These are phyloP conservation scores for Eurytoma adleriae DNA, from an alignment of 2,888 invertebrate species.

Conservation along the genomic window DNA sequence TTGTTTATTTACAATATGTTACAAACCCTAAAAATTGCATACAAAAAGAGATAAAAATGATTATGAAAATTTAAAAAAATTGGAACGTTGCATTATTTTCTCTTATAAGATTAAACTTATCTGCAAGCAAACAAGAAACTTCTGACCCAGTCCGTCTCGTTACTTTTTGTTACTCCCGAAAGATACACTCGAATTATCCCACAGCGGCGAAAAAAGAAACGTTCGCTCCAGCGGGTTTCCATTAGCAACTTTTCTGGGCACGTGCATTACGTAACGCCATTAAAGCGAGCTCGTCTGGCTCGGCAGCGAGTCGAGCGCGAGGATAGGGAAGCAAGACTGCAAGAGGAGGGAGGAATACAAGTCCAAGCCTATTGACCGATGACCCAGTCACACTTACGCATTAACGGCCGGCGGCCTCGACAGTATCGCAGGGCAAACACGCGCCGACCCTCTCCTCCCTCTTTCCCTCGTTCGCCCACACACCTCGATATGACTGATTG, in stretches of 20 bases:
- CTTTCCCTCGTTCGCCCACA: background rate
- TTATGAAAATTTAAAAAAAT: too few relatives aligned
- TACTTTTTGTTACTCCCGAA: too few relatives aligned
- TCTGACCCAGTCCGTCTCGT: too few relatives aligned
- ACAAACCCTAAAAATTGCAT: too few relatives aligned
- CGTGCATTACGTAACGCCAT: conserved; percentile 3
- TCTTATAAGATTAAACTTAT: background rate
- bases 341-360: background rate
- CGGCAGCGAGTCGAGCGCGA: background rate
- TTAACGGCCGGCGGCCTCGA: conserved; percentile 53
- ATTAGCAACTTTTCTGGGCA: background rate
- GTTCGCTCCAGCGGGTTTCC: background rate
- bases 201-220: background rate
- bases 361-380: conserved; percentile 57
- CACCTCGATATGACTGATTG: conserved; percentile 34
- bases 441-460: background rate
- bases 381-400: conserved; percentile 61
- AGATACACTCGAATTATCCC: too few relatives aligned
- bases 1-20: too few relatives aligned
- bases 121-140: background rate
- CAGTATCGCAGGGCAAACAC: conserved; percentile 26
- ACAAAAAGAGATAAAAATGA: too few relatives aligned
- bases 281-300: background rate
- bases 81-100: too few relatives aligned
- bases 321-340: background rate